These are phyloP conservation scores for Thamnophis sirtalis DNA, from an alignment of 2,113 vertebrate genomes.

Conservation along the genomic window DNA sequence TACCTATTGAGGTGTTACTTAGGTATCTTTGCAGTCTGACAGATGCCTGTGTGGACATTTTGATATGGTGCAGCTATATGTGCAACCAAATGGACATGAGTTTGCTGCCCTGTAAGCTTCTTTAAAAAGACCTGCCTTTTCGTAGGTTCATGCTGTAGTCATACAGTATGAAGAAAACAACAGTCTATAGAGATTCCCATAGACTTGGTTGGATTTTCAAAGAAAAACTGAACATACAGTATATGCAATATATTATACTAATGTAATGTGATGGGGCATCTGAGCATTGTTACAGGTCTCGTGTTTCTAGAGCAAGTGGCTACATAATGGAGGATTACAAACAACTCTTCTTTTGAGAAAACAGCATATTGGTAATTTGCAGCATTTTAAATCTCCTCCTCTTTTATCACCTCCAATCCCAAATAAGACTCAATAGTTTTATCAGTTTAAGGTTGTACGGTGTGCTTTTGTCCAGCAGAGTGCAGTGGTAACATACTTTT, in stretches of 20 bases:
- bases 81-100: neutral
- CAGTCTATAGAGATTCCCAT: neutral
- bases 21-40: neutral
- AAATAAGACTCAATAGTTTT: neutral
- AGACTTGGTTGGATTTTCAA: neutral
- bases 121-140: neutral
- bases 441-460: neutral
- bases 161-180: neutral
- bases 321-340: neutral
- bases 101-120: neutral
- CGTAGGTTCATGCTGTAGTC: neutral
- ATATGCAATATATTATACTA: neutral
- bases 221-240: neutral
- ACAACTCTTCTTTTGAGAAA: neutral
- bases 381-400: neutral
- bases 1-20: neutral
- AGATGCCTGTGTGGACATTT: neutral
- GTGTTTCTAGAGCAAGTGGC: neutral
- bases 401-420: neutral
- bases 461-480: slow-evolving; percentile 16
- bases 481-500: neutral
- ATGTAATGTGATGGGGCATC: neutral
- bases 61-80: neutral
- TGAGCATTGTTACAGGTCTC: neutral
- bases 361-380: neutral